Evolutionary conservation across 2,888 invertebrate genomes (phyloP).

Genomic region (Phragmatobia fuliginosa): DNA sequence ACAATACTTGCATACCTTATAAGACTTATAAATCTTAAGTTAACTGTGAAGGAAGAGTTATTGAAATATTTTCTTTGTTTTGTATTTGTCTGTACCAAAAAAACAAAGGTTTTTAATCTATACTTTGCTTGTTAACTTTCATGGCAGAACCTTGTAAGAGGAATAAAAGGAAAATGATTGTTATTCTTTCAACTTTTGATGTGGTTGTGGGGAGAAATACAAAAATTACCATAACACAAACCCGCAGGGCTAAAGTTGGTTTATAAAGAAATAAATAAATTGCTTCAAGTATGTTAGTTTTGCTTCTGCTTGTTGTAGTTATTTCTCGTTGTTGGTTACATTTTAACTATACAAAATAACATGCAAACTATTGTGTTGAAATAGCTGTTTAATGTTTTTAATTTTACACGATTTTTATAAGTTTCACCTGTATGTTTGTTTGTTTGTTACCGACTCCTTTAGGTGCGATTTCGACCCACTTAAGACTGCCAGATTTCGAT

Average conservation of each 20-base stretch:
- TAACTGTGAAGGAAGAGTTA: conserved; percentile 10
- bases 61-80: conserved; percentile 17
- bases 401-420: too few species aligned
- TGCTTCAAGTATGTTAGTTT: neutral
- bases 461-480: too few species aligned
- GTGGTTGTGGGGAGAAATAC: conserved; percentile 10
- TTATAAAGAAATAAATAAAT: conserved; percentile 1
- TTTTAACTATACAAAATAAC: neutral
- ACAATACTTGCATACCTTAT: conserved; percentile 25
- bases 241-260: neutral
- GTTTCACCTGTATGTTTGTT: too few species aligned
- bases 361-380: neutral
- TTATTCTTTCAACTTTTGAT: conserved; percentile 5
- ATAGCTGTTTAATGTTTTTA: neutral
- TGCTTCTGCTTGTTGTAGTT: neutral
- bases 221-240: conserved; percentile 25
- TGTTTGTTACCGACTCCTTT: too few species aligned
- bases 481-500: too few species aligned
- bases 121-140: conserved; percentile 15
- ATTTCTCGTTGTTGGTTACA: neutral
- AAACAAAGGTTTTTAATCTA: conserved; percentile 21
- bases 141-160: neutral
- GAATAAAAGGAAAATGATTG: conserved; percentile 1
- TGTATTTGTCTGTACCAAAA: conserved; percentile 23
- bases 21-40: conserved; percentile 5